Conservation (phyloP, 1,140 invertebrate genomes). For the Cydia splendana region DNA sequence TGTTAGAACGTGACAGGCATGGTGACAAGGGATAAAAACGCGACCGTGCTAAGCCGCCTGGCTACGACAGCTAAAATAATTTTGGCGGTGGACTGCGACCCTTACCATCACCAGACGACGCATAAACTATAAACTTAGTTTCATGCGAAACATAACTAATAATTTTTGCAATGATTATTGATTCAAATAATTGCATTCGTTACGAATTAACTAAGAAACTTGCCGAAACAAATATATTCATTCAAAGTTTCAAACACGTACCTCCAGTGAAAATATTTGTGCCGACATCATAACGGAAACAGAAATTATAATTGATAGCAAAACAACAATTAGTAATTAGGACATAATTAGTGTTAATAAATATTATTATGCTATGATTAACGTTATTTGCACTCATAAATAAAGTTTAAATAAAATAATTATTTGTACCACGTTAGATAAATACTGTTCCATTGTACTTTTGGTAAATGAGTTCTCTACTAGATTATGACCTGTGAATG, state of each 20-base stretch:
- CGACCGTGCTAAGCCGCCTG: too few relatives aligned
- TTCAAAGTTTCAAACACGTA: neutral
- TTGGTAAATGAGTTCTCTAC: neutral
- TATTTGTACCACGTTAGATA: constrained; percentile 14
- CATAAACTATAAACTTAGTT: neutral
- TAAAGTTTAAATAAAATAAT: neutral
- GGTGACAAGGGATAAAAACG: too few relatives aligned
- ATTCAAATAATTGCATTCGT: neutral
- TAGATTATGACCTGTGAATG: neutral
- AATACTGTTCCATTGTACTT: constrained; percentile 23
- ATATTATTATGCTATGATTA: constrained; percentile 26
- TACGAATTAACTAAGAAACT: neutral
- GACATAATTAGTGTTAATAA: constrained; percentile 19
- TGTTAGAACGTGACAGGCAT: too few relatives aligned
- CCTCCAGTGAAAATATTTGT: neutral
- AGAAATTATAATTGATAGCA: neutral
- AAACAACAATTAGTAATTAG: neutral
- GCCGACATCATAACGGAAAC: neutral
- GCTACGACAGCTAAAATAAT: neutral
- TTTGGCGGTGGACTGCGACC: neutral
- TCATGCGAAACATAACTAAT: neutral
- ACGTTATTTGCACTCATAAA: constrained; percentile 6
- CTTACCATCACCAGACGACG: constrained; percentile 8
- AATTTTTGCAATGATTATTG: neutral
- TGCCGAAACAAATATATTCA: constrained; percentile 3